phyloP scores from a whole-genome alignment of 2,888 invertebrate genomes.

The Pandemis heparana region DNA sequence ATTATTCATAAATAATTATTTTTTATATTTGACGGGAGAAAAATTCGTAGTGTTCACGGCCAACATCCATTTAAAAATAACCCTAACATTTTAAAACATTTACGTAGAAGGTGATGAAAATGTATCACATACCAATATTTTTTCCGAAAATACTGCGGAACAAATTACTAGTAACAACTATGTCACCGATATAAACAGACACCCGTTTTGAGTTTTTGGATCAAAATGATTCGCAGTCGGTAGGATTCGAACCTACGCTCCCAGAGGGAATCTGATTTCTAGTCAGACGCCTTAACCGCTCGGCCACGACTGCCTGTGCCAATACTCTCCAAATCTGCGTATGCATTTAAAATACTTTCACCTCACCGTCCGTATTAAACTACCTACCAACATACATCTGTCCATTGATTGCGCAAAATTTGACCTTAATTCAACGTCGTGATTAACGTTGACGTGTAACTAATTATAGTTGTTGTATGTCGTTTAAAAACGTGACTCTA shows the following conservation, averaged over 20 bases:
- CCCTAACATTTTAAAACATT: no score
- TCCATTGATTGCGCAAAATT: background rate
- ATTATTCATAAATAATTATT: no score
- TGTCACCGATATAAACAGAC: background rate
- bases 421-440: background rate
- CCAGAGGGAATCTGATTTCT: slow-evolving; percentile 96
- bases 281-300: slow-evolving; percentile 95
- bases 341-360: background rate
- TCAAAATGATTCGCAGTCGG: slow-evolving; percentile 88
- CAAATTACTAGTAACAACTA: no score
- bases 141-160: no score
- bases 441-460: background rate
- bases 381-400: background rate
- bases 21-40: no score
- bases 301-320: slow-evolving; percentile 40
- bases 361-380: background rate
- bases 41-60: no score
- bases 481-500: slow-evolving; percentile 8
- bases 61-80: no score
- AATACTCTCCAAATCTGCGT: background rate
- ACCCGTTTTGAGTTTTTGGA: background rate
- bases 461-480: background rate
- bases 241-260: slow-evolving; percentile 96
- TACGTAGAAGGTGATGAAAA: no score
- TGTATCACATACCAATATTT: no score